Evolutionary conservation across 2,888 invertebrate genomes (phyloP).

Genomic region (Meta bourneti): DNA sequence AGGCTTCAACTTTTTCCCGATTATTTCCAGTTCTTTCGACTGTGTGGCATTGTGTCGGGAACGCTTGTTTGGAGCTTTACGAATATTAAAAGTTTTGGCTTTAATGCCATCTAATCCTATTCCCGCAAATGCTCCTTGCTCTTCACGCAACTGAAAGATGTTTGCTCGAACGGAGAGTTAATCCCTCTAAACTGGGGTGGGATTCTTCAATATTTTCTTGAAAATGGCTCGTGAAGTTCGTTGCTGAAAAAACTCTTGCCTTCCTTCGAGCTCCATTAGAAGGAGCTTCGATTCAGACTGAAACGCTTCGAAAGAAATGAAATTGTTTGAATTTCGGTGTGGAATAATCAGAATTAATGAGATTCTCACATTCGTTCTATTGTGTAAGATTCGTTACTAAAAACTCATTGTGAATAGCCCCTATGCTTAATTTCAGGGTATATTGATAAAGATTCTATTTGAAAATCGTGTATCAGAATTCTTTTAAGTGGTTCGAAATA

Average conservation of each 20-base stretch:
- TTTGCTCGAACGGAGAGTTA: background rate
- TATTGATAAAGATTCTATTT: too few relatives aligned
- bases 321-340: background rate
- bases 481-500: too few relatives aligned
- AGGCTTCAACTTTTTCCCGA: conserved; percentile 13
- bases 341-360: background rate
- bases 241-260: too few relatives aligned
- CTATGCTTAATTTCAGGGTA: too few relatives aligned
- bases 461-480: too few relatives aligned
- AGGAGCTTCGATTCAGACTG: too few relatives aligned
- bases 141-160: background rate
- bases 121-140: background rate
- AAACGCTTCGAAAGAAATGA: background rate
- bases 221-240: too few relatives aligned
- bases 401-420: too few relatives aligned
- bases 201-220: too few relatives aligned
- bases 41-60: background rate
- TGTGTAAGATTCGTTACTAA: background rate
- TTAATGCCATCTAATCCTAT: background rate
- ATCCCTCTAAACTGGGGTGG: too few relatives aligned
- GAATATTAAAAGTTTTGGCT: background rate
- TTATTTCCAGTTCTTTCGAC: background rate
- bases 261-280: too few relatives aligned
- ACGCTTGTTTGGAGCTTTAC: background rate
- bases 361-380: background rate